Evolutionary conservation across 2,797 vertebrate species (phyloP), one percentile per base, ranked within the genome.

Genomic region (Schizopygopsis pylzovi): DNA sequence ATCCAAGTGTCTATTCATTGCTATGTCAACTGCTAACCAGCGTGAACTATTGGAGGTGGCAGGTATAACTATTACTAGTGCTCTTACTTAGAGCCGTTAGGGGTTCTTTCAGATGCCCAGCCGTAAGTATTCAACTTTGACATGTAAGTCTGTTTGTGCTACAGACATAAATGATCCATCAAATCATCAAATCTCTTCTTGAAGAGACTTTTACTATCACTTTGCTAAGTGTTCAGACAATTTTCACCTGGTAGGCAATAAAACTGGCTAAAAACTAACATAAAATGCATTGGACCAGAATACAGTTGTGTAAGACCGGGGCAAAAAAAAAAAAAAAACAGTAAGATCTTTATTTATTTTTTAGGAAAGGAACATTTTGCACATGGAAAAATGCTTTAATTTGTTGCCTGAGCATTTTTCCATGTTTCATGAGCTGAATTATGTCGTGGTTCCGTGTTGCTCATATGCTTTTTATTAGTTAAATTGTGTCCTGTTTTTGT

Each of bases 381-480:
- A 63, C 25, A 67, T 47, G 18, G 25, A 75, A 63, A 84, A 84
- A 15, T 67, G 59, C 33, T 10, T 39, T 54, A 6, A 10, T 65
- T 49, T 76, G 59, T 83, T 84, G 82, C 73, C 45, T 33, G 37
- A 33, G 63, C 16, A 11, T 45, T 78, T 78, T 45, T 45, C 78
- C n/a, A 37, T 70, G 49, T 78, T 68, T 56, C 0, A 18, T 78
- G 73, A 68, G 39, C 83, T 37, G 49, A 79, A 45, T 22, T 52
- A 68, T 70, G 33, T n/a, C 16, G 6, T 78, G 22, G 63, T 45
- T 79, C 8, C 15, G 37, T 78, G 37, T 79, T 49, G 56, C 37
- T 79, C 75, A 59, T 84, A 70, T 79, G 83, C n/a, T 78, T 70
- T 78, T 78, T 63, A 49, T 83, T 54, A 54, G 52, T 85, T 79